Base-by-base conservation (phyloP, 2,888 invertebrate genomes). In the Synanthedon vespiformis region DNA sequence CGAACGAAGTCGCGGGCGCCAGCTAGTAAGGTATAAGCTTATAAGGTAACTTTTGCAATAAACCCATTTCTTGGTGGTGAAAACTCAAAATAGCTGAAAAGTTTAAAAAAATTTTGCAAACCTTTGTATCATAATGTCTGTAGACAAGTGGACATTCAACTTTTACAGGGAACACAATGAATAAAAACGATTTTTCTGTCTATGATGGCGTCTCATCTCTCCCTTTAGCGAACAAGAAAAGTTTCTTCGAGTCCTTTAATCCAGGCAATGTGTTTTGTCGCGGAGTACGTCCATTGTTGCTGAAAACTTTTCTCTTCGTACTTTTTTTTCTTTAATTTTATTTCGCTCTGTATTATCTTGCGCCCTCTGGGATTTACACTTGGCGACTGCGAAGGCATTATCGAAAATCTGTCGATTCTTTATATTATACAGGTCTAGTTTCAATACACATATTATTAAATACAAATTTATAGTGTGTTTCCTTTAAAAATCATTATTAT, bases 211-310 rank as follows among this genome's bases (percentile, higher is more conserved):
- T 56, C 51, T 52, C 55, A 53, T 53, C 50, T 55, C 50, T 34
- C 50, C 40, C 48, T 63, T 63, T 55, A 56, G 48, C 56, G 57
- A 61, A 62, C 59, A 63, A 59, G 61, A 61, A 62, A 67, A 58
- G 52, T 64, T 50, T n/a, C 40, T 50, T 57, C 65, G 65, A 70
- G 72, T 77, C 68, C 65, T 76, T 74, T 78, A 76, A 76, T 77
- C 71, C 77, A 64, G 73, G 74, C 81, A 79, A 84, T 85, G 82
- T 85, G 84, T 86, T 84, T 82, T 81, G 81, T 80, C 81, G 78
- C 72, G 65, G 68, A 64, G 67, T 64, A 64, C 67, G 68, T 71
- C 70, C 78, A 80, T 80, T 86, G 82, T 83, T 77, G 75, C 74
- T 65, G 57, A 61, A 63, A 76, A 78, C 70, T 77, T 81, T 75